Percentiles rank a stretch among this genome's conserved stretches.
Conservation (phyloP, 2,113 vertebrate species). For the Argyrosomus japonicus region DNA sequence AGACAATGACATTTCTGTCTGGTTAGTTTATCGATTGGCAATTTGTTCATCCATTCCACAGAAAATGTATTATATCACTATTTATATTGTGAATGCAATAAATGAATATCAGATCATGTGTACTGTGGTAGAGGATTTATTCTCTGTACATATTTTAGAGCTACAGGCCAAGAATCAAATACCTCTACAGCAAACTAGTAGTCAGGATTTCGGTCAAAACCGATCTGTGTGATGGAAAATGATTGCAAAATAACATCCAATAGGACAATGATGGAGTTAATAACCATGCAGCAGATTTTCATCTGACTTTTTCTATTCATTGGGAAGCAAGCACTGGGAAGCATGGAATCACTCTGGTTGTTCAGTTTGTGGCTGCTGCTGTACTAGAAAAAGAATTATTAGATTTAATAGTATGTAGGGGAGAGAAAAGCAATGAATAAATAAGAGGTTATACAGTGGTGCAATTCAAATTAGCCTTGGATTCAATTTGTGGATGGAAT, state of each 20-base stretch:
- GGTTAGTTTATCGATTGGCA: background rate
- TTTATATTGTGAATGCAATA: background rate
- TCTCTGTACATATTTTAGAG: background rate
- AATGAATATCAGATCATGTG: background rate
- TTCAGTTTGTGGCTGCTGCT: conserved; percentile 52
- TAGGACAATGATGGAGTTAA: conserved; percentile 31
- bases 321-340: conserved; percentile 47
- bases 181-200: background rate
- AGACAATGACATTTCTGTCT: background rate
- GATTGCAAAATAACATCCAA: conserved; percentile 5
- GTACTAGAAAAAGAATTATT: conserved; percentile 76
- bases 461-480: conserved; percentile 83
- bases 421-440: conserved; percentile 83
- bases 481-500: conserved; percentile 83
- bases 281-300: conserved; percentile 55
- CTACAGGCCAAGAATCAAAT: background rate
- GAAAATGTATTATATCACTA: background rate
- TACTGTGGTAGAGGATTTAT: background rate
- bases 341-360: conserved; percentile 61
- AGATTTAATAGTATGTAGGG: conserved; percentile 81
- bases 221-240: conserved; percentile 37
- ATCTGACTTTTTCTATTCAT: conserved; percentile 43
- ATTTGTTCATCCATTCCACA: background rate
- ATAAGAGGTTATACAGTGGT: conserved; percentile 77
- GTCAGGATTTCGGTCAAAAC: conserved; percentile 24